These are phyloP conservation scores for Aphelinus certus DNA, from an alignment of 1,140 invertebrate species.

Conservation along the genomic window DNA sequence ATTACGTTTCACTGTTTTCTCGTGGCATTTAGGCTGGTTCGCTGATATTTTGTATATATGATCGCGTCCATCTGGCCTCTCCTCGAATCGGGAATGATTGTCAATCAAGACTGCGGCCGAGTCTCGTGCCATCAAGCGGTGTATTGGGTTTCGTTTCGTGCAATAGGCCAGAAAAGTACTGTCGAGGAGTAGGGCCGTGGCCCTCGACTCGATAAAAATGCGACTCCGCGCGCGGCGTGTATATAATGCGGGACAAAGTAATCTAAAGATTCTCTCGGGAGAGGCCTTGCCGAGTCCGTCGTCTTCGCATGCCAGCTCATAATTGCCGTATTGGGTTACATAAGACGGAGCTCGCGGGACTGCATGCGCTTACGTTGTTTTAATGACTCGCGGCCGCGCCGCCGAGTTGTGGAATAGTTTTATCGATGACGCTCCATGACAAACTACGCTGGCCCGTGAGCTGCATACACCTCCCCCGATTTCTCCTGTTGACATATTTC, in stretches of 20 bases:
- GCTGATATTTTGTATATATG: too few species aligned
- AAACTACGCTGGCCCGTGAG: neutral
- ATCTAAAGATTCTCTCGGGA: neutral
- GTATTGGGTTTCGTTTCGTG: slow-evolving; percentile 11
- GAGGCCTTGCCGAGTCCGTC: neutral
- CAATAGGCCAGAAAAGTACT: neutral
- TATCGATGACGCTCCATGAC: slow-evolving; percentile 9
- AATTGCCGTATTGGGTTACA: slow-evolving; percentile 34
- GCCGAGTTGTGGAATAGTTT: slow-evolving; percentile 6
- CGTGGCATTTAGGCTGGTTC: too few species aligned
- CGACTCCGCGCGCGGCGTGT: neutral
- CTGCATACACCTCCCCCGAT: neutral
- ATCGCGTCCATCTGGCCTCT: neutral
- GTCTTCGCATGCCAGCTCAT: slow-evolving; percentile 22
- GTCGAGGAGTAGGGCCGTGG: neutral
- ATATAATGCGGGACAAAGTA: neutral
- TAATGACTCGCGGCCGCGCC: neutral
- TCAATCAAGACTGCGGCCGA: neutral
- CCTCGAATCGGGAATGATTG: neutral
- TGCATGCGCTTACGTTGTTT: neutral
- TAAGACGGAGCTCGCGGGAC: slow-evolving; percentile 7
- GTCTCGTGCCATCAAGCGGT: neutral
- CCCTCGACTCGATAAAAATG: slow-evolving; percentile 4
- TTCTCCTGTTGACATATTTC: too few species aligned
- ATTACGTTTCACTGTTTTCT: too few species aligned